Evolutionary conservation across 2,797 vertebrate genomes (phyloP), one percentile per base, ranked within the genome.

Genomic region (Acridotheres tristis): DNA sequence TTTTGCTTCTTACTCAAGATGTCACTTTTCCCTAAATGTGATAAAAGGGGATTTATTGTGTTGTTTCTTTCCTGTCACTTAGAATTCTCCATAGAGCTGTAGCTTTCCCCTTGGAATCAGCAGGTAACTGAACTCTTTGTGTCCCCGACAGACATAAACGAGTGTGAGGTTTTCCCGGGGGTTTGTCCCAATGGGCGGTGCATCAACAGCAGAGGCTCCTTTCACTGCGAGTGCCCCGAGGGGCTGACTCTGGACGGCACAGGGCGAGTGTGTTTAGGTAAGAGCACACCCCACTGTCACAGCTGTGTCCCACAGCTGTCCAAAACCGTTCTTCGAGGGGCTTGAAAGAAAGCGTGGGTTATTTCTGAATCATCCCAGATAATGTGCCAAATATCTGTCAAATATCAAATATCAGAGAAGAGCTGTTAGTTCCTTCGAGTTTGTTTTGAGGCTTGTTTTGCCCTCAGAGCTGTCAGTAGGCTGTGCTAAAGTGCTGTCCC

Each of bases 111-210:
- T 32, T 47, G 2, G 1, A 77, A n/a, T 40, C n/a, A 62, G 63
- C 29, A 20, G 25, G 16, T 83, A 48, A 85, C 51, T 30, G 53
- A 65, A 1, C 54, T 32, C 29, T 65, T 57, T 83, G 29, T 90
- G 73, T 83, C 36, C 54, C 18, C 13, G 17, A 67, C 85, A 98
- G 98, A 98, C 63, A 95, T 98, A 26, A 98, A 98, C 26, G 98
- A 98, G 76, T 98, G 98, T 75, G 97, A 97, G 27, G 97, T 98
- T 75, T 98, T 98, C 89, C 98, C 98, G 0, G 98, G 98, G 4
- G 96, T 98, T 73, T 98, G 98, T 92, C 90, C 95, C 38, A 98
- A 98, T 4, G 98, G 98, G 15, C 62, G 34, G 3, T 98, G 98
- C 23, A 32, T 98, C 55, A 98, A 98, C 96, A 98, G 96, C 73